Conservation (phyloP, 2,113 vertebrate species). For the Suncus etruscus region DNA sequence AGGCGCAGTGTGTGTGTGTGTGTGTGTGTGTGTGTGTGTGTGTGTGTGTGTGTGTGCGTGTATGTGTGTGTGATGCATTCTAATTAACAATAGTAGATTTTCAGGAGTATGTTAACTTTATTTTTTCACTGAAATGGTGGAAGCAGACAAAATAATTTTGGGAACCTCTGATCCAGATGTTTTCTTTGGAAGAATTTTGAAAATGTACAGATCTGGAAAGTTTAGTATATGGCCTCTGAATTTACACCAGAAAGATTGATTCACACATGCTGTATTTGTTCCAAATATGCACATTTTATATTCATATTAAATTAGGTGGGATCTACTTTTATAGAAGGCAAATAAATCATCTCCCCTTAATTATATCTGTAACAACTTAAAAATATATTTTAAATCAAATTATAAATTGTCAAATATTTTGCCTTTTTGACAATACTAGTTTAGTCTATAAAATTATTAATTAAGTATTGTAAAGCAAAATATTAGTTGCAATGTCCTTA, state of each 20-base stretch:
- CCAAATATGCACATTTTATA: constrained; percentile 29
- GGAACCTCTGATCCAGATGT: not conserved
- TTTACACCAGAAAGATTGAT: constrained; percentile 39
- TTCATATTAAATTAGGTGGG: not conserved
- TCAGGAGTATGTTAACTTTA: too few relatives aligned
- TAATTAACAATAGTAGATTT: too few relatives aligned
- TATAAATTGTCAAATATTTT: constrained; percentile 39
- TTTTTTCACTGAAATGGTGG: too few relatives aligned
- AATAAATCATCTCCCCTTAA: not conserved
- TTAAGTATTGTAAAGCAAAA: not conserved
- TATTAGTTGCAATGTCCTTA: constrained; percentile 17
- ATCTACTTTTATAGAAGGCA: not conserved
- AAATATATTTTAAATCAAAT: constrained; percentile 15
- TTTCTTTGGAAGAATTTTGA: constrained; percentile 2
- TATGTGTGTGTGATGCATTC: too few relatives aligned
- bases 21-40: too few relatives aligned
- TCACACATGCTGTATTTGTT: not conserved
- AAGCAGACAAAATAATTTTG: too few relatives aligned
- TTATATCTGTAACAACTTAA: not conserved
- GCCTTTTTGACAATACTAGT: not conserved
- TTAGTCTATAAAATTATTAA: constrained; percentile 12
- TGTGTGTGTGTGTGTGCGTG: too few relatives aligned
- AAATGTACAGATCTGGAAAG: not conserved
- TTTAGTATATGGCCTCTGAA: not conserved
- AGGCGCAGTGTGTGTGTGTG: too few relatives aligned